Evolutionary conservation across 2,797 vertebrate genomes (phyloP).

Genomic region (Menidia menidia): DNA sequence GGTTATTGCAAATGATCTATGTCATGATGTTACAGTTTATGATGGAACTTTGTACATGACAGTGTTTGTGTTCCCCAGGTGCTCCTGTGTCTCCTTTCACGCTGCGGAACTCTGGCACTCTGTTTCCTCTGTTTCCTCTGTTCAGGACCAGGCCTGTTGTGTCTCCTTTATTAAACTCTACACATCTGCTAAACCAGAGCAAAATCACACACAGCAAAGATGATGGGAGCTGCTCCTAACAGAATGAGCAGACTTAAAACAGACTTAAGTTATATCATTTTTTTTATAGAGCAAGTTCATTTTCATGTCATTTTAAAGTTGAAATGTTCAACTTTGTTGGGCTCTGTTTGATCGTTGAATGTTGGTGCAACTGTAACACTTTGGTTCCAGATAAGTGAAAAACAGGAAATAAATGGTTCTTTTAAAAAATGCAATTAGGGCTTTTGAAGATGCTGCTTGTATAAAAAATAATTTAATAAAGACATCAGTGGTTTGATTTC

Average conservation of each 20-base stretch:
- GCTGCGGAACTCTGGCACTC: conserved; percentile 20
- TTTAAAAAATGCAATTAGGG: not conserved
- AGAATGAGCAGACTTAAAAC: not conserved
- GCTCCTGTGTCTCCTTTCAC: conserved; percentile 9
- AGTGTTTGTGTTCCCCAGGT: conserved; percentile 50
- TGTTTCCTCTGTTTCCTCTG: conserved; percentile 72
- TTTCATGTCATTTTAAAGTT: conserved; percentile 38
- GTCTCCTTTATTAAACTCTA: not conserved
- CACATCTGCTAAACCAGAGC: not conserved
- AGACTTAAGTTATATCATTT: not conserved
- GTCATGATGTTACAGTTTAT: not conserved
- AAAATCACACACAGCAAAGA: conserved; percentile 1
- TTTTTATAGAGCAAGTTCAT: not conserved
- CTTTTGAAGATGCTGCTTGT: conserved; percentile 3
- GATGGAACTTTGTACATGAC: not conserved
- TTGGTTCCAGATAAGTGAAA: not conserved
- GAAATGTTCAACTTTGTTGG: conserved; percentile 3
- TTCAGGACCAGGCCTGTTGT: conserved; percentile 52
- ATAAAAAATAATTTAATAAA: not conserved
- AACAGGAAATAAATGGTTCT: not conserved
- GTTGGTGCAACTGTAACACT: not conserved
- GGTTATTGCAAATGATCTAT: too few species aligned
- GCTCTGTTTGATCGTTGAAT: conserved; percentile 17
- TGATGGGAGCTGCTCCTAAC: not conserved
- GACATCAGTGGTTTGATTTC: not conserved